phyloP scores from a whole-genome alignment of 92 coral and sea anemone genomes.

The Umimayanthus kanabou region DNA sequence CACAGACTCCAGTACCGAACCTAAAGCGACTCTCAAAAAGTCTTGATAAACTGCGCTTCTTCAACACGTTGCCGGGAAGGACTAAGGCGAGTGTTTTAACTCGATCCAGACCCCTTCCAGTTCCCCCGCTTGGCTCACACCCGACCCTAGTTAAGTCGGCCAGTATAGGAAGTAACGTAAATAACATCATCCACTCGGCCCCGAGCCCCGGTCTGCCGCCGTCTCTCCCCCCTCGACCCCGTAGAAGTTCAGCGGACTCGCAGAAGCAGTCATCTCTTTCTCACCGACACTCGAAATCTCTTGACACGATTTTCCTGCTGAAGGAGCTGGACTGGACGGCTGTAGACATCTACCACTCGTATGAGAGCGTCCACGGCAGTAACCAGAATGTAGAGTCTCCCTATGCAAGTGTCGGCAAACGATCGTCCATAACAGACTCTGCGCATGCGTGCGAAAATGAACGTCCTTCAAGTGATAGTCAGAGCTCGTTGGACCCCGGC shows the following conservation, averaged over 20 bases:
- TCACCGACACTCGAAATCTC: conserved; percentile 82
- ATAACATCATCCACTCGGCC: conserved; percentile 57
- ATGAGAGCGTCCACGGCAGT: conserved; percentile 75
- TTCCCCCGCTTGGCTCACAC: conserved; percentile 47
- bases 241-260: conserved; percentile 61
- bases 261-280: conserved; percentile 51
- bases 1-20: conserved; percentile 71
- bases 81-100: conserved; percentile 44
- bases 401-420: conserved; percentile 69
- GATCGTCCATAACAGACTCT: neutral
- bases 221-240: conserved; percentile 46
- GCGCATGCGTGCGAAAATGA: conserved; percentile 33
- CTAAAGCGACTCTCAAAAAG: conserved; percentile 81
- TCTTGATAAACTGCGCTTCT: conserved; percentile 78
- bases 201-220: conserved; percentile 34
- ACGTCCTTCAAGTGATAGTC: conserved; percentile 29
- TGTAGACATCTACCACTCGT: conserved; percentile 73
- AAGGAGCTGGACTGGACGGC: conserved; percentile 66
- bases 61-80: conserved; percentile 59
- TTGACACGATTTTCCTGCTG: conserved; percentile 76
- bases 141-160: conserved; percentile 73
- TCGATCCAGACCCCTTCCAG: conserved; percentile 56
- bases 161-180: conserved; percentile 79
- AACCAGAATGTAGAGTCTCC: conserved; percentile 53
- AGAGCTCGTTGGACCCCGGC: conserved; percentile 35